These are phyloP conservation scores for Tachuris rubrigastra DNA, from an alignment of 2,113 vertebrate species.

Conservation along the genomic window DNA sequence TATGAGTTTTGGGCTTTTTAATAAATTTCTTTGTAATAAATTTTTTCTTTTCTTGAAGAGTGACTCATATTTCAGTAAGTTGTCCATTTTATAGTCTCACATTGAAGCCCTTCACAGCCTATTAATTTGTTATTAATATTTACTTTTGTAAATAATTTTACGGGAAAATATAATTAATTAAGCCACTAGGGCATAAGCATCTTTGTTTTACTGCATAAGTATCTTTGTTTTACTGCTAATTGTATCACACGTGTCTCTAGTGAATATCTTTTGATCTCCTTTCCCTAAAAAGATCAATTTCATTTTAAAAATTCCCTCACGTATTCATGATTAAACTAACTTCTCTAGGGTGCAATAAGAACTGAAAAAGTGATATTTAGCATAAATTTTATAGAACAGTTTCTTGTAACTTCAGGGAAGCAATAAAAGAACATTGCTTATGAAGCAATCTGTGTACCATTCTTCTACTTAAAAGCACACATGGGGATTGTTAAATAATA, in stretches of 20 bases:
- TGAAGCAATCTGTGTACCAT: background rate
- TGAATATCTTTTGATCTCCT: background rate
- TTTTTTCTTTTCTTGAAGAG: background rate
- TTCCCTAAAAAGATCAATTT: background rate
- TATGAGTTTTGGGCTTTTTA: background rate
- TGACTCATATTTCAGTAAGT: background rate
- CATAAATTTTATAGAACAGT: slow-evolving; percentile 2
- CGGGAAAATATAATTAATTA: background rate
- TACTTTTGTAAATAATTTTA: background rate
- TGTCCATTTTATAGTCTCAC: background rate
- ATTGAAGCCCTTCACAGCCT: background rate
- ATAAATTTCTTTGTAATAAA: background rate
- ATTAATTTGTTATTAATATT: background rate
- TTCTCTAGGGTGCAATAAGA: background rate
- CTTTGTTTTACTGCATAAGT: background rate
- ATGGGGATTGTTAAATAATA: slow-evolving; percentile 14
- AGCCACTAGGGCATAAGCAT: background rate
- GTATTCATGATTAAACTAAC: slow-evolving; percentile 9
- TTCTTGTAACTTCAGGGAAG: slow-evolving; percentile 27
- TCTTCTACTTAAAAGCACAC: slow-evolving; percentile 40
- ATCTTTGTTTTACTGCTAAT: background rate
- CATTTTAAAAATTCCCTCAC: background rate
- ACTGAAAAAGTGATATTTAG: slow-evolving; percentile 26
- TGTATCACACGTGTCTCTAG: background rate
- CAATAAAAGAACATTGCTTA: slow-evolving; percentile 46